A percentile compares a stretch with the other conserved stretches of the same genome.
phyloP scores from a whole-genome alignment of 2,797 vertebrate species.

The Coilia nasus region DNA sequence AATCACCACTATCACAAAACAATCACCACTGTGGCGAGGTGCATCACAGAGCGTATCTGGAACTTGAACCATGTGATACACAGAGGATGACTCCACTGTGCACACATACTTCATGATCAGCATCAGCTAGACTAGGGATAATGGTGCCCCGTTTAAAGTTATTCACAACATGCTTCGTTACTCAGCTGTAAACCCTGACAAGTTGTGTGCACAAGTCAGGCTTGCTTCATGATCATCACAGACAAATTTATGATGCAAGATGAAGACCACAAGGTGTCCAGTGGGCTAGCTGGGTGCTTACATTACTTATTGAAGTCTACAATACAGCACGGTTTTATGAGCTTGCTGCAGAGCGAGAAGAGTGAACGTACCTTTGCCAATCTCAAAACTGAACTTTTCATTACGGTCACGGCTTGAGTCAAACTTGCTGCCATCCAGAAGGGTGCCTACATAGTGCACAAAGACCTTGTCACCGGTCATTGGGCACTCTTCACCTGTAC shows the following conservation, averaged over 20 bases:
- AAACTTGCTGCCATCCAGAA: slow-evolving; percentile 91
- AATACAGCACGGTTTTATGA: too few relatives aligned
- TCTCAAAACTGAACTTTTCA: slow-evolving; percentile 92
- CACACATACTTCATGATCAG: too few relatives aligned
- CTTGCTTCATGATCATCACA: background rate
- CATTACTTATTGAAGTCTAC: too few relatives aligned
- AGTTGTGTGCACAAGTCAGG: background rate
- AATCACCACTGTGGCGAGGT: too few relatives aligned
- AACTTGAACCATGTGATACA: too few relatives aligned
- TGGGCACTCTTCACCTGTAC: slow-evolving; percentile 82
- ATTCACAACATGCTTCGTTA: background rate
- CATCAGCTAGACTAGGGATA: too few relatives aligned
- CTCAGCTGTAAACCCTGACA: background rate
- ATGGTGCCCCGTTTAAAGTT: too few relatives aligned
- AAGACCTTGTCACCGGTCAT: slow-evolving; percentile 96
- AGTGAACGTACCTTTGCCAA: slow-evolving; percentile 89
- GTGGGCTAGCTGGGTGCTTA: background rate
- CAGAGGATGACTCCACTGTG: too few relatives aligned
- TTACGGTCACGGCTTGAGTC: slow-evolving; percentile 92
- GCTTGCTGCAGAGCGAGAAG: too few relatives aligned
- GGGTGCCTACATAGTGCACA: slow-evolving; percentile 94
- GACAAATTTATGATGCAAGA: background rate
- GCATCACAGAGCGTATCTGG: too few relatives aligned
- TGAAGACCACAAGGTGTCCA: background rate
- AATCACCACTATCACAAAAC: background rate